Evolutionary conservation across 1,140 invertebrate genomes (phyloP), one percentile per base, ranked within the genome.

Genomic region (Hyles vespertilio): DNA sequence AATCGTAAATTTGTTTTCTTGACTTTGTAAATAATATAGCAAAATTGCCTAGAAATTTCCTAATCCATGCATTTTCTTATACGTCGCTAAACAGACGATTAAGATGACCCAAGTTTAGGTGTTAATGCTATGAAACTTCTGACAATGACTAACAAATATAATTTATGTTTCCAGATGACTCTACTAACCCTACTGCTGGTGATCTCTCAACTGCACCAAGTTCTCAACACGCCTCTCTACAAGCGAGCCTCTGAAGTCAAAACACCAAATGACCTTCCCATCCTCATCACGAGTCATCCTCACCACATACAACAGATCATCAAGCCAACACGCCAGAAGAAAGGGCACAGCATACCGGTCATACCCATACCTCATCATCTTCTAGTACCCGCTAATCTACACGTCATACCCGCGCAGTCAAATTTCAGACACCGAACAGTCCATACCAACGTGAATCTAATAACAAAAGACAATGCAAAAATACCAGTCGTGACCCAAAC

Each of bases 331-430:
- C 70, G 82, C 22, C 70, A 79, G 43, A 78, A 79, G 44, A 82
- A 84, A 48, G 70, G 69, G 0, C 69, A 66, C 10, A 79, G 61
- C 45, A 59, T 79, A 50, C 71, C 70, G 43, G 82, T 84, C 0
- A 73, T 87, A 58, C 84, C 79, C 0, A 61, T 81, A 3, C 48
- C 62, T 2, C 61, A 56, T n/a, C 57, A 75, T 32, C 58, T 76
- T 6, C 71, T 74, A 4, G 3, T 63, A 22, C 54, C 55, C 12
- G 4, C 56, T 3, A 65, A 65, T 5, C 56, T 61, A n/a, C 55
- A 63, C n/a, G 63, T 65, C 0, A 3, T 61, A 7, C 59, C 65
- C 5, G 51, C 65, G 3, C 65, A 66, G 9, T 61, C 66, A 0
- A 74, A 67, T 46, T n/a, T 69, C 0, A 65, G 63, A 22, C 72